Conservation (phyloP, 2,113 vertebrate species). For the Recurvirostra avosetta region DNA sequence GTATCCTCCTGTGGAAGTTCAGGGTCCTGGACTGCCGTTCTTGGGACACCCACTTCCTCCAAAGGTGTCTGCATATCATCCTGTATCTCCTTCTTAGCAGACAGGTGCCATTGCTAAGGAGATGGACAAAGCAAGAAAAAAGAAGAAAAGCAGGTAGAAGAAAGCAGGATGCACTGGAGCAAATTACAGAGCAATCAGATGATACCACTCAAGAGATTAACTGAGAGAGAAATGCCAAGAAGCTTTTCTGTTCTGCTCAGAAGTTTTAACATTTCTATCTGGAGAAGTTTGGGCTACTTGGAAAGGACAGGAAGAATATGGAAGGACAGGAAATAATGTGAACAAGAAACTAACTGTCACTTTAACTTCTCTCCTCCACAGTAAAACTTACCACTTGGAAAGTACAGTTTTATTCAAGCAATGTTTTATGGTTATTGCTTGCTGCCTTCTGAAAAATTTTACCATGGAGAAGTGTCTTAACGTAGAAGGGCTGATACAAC, state of each 20-base stretch:
- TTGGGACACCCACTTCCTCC: neutral
- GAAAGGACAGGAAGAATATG: neutral
- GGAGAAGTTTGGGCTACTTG: neutral
- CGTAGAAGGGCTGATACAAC: neutral
- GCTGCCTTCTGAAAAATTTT: neutral
- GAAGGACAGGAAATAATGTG: neutral
- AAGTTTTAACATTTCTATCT: neutral
- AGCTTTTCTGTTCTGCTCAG: neutral
- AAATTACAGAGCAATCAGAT: neutral
- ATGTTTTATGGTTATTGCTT: neutral
- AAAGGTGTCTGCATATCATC: constrained; percentile 13
- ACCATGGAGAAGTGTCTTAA: neutral
- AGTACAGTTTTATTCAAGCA: neutral
- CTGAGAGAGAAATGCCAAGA: neutral
- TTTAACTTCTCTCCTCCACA: neutral
- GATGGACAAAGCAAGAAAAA: neutral
- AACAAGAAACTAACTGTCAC: neutral
- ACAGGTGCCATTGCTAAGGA: neutral
- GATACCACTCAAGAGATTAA: neutral
- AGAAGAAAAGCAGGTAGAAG: neutral
- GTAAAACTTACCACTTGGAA: neutral
- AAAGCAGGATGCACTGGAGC: neutral
- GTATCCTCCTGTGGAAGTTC: neutral
- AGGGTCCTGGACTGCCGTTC: neutral
- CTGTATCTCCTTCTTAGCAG: neutral